A percentile compares a stretch with the other conserved stretches of the same genome.
Conservation (phyloP, 2,797 vertebrate species). For the Trachurus trachurus region DNA sequence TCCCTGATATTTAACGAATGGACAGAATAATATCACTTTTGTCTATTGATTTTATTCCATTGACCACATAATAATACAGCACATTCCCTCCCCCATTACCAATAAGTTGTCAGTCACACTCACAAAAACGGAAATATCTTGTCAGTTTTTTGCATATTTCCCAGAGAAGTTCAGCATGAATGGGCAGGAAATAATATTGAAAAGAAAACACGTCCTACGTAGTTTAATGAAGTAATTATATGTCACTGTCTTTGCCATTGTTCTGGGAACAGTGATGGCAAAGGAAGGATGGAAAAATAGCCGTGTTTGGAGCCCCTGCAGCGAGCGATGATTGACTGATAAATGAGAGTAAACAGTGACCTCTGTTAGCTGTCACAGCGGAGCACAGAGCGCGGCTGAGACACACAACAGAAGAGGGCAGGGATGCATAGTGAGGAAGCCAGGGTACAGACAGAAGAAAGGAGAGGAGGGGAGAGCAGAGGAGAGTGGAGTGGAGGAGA, state of each 20-base stretch:
- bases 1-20: background rate
- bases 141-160: conserved; percentile 15
- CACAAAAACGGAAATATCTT: conserved; percentile 24
- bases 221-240: conserved; percentile 35
- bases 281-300: conserved; percentile 53
- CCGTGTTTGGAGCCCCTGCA: conserved; percentile 63
- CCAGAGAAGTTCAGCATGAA: background rate
- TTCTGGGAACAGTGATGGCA: conserved; percentile 8
- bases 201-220: background rate
- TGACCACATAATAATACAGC: conserved; percentile 23
- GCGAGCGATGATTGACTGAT: conserved; percentile 83
- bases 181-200: conserved; percentile 2
- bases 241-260: conserved; percentile 7
- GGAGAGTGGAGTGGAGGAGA: conserved; percentile 20
- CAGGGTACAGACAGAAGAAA: conserved; percentile 13
- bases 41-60: conserved; percentile 9
- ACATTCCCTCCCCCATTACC: background rate
- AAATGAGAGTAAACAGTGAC: conserved; percentile 86
- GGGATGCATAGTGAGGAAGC: conserved; percentile 28
- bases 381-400: conserved; percentile 68
- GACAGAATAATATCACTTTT: conserved; percentile 25
- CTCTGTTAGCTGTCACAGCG: conserved; percentile 85
- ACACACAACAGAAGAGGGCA: conserved; percentile 68
- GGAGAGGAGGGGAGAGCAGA: conserved; percentile 22
- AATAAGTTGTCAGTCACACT: conserved; percentile 13